Evolutionary conservation across 2,113 vertebrate species (phyloP), one percentile per base, ranked within the genome.

Genomic region (Malurus melanocephalus): DNA sequence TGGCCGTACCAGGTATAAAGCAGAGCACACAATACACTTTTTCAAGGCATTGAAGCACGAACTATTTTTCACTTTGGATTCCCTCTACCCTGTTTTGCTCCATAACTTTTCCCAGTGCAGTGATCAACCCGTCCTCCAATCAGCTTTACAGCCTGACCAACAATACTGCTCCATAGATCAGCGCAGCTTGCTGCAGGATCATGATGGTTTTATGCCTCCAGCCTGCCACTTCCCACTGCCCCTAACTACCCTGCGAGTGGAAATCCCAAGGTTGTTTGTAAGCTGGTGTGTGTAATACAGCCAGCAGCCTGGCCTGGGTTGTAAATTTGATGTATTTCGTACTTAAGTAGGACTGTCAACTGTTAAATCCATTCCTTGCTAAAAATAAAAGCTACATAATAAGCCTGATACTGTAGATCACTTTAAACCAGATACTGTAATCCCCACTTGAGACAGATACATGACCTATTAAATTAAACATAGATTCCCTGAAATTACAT

Each of bases 391-490:
- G 84, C 94, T 80, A 94, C 90, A 93, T 96, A 94, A 94, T 95
- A 95, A 95, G 88, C 59, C 92, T 90, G 92, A 94, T 96, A 90
- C 78, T 77, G 88, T 92, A 94, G 90, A 94, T 96, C 93, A 90
- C 94, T 94, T 94, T 94, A 94, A 96, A 95, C 56, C 93, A 95
- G 94, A 90, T 95, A 94, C 74, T 82, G 88, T 94, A 95, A 94
- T 95, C 93, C 92, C 75, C 88, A 94, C 84, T 94, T 94, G 94
- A 95, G 92, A 94, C 78, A 94, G 93, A 94, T 94, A 95, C 94
- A 95, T 88, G 92, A 93, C 94, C 92, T 94, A 94, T 90, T 96
- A 95, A 95, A 95, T 96, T 94, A 95, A 95, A 94, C 94, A 95
- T 96, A 90, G 93, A 95, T 87, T 96, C 90, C 93, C 64, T 93